phyloP scores from a whole-genome alignment of 2,113 vertebrate genomes.

The Pantherophis guttatus region DNA sequence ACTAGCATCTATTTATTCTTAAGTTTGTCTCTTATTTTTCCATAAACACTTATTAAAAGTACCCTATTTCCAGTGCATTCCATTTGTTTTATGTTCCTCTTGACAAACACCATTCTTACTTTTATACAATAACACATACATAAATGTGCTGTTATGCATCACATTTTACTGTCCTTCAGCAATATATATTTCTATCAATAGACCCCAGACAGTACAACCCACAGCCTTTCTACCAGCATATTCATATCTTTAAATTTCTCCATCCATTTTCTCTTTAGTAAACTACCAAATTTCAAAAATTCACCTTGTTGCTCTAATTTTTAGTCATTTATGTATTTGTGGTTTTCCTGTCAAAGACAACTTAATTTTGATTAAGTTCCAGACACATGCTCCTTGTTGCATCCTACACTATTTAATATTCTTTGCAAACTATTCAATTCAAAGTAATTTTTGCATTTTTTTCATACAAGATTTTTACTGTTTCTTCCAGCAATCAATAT shows the following conservation, averaged over 20 bases:
- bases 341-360: neutral
- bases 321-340: neutral
- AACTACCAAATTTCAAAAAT: neutral
- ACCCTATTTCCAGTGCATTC: neutral
- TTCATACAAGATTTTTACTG: neutral
- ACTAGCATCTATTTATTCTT: no score
- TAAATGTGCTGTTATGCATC: neutral
- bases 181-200: neutral
- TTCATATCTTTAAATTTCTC: neutral
- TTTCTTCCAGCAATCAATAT: neutral
- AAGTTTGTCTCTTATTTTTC: no score
- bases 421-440: neutral
- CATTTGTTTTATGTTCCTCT: neutral
- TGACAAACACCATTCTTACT: neutral
- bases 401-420: neutral
- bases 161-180: neutral
- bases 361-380: neutral
- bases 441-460: neutral
- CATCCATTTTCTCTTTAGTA: neutral
- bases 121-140: neutral
- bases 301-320: neutral
- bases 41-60: no score
- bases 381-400: neutral
- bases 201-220: neutral
- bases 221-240: neutral